Conservation (phyloP, 2,888 invertebrate species). For the Rambutsinella grinnellia region DNA sequence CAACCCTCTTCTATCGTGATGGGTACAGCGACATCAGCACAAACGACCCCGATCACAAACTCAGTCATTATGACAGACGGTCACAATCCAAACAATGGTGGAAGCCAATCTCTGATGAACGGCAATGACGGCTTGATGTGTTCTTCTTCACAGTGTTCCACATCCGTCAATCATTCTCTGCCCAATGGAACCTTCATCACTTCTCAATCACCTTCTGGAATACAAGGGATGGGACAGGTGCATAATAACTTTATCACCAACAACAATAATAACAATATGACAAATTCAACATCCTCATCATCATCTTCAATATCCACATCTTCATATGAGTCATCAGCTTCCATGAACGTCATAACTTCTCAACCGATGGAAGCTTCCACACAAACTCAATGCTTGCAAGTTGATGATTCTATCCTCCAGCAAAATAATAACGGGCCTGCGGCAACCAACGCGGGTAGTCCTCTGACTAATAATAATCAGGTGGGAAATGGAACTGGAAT, state of each 20-base stretch:
- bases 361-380: conserved; percentile 65
- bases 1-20: conserved; percentile 1
- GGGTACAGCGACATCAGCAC: conserved; percentile 3
- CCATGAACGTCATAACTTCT: conserved; percentile 33
- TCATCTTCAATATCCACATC: conserved; percentile 19
- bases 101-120: conserved; percentile 26
- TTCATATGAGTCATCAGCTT: conserved; percentile 9
- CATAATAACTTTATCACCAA: conserved; percentile 37
- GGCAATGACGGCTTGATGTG: conserved; percentile 46
- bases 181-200: not conserved
- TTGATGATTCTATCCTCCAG: conserved; percentile 39
- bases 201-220: not conserved
- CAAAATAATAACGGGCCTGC: conserved; percentile 29
- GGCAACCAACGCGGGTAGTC: not conserved
- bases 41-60: conserved; percentile 20
- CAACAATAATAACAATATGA: conserved; percentile 31
- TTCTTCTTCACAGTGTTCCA: conserved; percentile 40
- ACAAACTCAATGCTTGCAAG: conserved; percentile 56
- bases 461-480: conserved; percentile 15
- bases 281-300: conserved; percentile 22
- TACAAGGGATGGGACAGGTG: conserved; percentile 20
- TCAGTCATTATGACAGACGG: conserved; percentile 11
- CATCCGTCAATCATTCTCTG: conserved; percentile 28
- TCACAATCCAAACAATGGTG: not conserved
- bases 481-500: conserved; percentile 24